phyloP scores from a whole-genome alignment of 2,888 invertebrate species.

The Himalopsyche anomala region DNA sequence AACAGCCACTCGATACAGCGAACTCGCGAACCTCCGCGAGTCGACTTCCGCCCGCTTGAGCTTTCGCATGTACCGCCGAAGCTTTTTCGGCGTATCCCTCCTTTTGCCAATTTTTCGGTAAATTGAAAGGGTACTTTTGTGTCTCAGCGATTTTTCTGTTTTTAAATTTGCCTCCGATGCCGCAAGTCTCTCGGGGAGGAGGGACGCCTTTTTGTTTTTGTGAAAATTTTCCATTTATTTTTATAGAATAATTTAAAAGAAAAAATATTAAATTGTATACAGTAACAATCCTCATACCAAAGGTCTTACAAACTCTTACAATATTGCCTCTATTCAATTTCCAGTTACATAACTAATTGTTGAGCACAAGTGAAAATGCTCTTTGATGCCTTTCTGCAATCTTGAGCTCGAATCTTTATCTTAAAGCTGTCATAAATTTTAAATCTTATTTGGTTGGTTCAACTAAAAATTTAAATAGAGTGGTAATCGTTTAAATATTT shows the following conservation, averaged over 20 bases:
- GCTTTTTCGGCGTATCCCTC: constrained; percentile 46
- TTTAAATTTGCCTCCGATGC: constrained; percentile 2
- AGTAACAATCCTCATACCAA: no score
- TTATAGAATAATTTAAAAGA: neutral
- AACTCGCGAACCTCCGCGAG: constrained; percentile 51
- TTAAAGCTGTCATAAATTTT: no score
- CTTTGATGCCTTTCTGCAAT: no score
- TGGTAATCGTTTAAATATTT: no score
- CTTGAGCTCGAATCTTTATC: no score
- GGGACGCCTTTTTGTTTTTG: constrained; percentile 35
- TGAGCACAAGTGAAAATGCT: no score
- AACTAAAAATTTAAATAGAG: no score
- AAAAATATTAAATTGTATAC: constrained; percentile 1
- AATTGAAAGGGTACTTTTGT: constrained; percentile 66
- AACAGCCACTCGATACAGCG: constrained; percentile 63
- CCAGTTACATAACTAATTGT: no score
- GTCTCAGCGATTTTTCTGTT: constrained; percentile 56
- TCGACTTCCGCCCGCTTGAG: constrained; percentile 59
- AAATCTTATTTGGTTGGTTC: no score
- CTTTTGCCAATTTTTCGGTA: constrained; percentile 64
- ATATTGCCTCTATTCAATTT: no score
- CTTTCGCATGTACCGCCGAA: constrained; percentile 48
- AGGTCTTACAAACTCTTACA: no score
- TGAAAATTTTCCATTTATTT: constrained; percentile 11
- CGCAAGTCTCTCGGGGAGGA: neutral